Evolutionary conservation across 2,797 vertebrate species (phyloP).

Genomic region (Sciurus vulgaris): DNA sequence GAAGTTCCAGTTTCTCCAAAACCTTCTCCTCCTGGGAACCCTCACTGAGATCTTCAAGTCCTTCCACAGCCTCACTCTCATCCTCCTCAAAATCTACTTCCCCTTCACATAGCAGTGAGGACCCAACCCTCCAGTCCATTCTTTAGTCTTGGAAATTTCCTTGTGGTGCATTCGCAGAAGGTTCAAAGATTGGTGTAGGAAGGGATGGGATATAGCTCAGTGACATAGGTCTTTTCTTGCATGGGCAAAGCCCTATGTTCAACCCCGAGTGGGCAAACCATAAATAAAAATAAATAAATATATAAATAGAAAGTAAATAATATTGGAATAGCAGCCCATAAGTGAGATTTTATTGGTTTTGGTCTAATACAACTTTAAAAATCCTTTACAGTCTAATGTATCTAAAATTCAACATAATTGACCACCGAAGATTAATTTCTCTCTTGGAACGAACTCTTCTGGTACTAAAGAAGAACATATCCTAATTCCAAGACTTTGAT

Average conservation of each 20-base stretch:
- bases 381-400: neutral
- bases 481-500: neutral
- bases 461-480: neutral
- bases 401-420: neutral
- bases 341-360: neutral
- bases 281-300: no score
- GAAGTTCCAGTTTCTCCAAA: neutral
- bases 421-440: constrained; percentile 10
- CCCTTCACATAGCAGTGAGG: neutral
- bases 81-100: neutral
- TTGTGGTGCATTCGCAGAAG: neutral
- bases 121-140: neutral
- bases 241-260: no score
- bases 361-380: neutral
- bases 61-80: neutral
- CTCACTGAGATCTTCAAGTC: neutral
- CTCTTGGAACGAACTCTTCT: neutral
- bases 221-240: no score
- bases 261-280: no score
- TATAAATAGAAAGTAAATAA: no score
- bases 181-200: neutral
- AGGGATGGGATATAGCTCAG: no score
- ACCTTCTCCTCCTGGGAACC: neutral
- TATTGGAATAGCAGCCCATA: neutral
- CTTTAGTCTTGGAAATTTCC: constrained; percentile 42